These are phyloP conservation scores for Leucoptera coffeella DNA, from an alignment of 2,888 invertebrate genomes.

Conservation along the genomic window DNA sequence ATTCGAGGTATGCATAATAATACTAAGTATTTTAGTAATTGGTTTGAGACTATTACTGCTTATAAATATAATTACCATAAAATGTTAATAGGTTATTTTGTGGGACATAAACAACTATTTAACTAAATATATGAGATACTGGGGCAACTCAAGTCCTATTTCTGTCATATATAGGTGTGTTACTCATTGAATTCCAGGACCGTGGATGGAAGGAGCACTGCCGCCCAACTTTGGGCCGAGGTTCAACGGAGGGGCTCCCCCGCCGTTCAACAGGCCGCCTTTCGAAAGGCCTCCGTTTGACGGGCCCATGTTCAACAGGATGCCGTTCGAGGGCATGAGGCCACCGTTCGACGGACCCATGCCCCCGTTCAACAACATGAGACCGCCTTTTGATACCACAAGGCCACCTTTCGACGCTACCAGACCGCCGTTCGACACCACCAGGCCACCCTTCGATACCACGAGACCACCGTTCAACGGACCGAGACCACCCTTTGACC, in stretches of 20 bases:
- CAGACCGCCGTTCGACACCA: slow-evolving; percentile 20
- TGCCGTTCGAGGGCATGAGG: slow-evolving; percentile 8
- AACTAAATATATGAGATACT: too few relatives aligned
- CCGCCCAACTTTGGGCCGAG: slow-evolving; percentile 21
- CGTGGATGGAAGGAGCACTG: slow-evolving; percentile 37
- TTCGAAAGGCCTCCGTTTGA: slow-evolving; percentile 21
- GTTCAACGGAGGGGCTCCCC: slow-evolving; percentile 35
- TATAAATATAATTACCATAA: too few relatives aligned
- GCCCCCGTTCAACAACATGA: slow-evolving; percentile 15
- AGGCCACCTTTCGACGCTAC: slow-evolving; percentile 14
- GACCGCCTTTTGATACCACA: slow-evolving; percentile 13
- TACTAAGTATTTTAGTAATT: too few relatives aligned
- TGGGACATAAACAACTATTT: too few relatives aligned
- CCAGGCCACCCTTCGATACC: slow-evolving; percentile 18
- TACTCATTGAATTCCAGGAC: slow-evolving; percentile 17
- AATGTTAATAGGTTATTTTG: too few relatives aligned
- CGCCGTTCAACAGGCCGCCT: slow-evolving; percentile 23
- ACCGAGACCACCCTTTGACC: slow-evolving; percentile 16
- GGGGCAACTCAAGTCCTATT: too few relatives aligned
- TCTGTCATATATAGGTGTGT: slow-evolving; percentile 1
- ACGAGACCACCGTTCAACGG: slow-evolving; percentile 24
- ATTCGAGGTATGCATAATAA: slow-evolving; percentile 40
- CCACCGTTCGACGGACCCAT: slow-evolving; percentile 17
- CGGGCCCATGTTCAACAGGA: slow-evolving; percentile 16
- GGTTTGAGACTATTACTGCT: too few relatives aligned